phyloP scores from a whole-genome alignment of 92 coral and sea anemone genomes.

The Blastomussa wellsi region DNA sequence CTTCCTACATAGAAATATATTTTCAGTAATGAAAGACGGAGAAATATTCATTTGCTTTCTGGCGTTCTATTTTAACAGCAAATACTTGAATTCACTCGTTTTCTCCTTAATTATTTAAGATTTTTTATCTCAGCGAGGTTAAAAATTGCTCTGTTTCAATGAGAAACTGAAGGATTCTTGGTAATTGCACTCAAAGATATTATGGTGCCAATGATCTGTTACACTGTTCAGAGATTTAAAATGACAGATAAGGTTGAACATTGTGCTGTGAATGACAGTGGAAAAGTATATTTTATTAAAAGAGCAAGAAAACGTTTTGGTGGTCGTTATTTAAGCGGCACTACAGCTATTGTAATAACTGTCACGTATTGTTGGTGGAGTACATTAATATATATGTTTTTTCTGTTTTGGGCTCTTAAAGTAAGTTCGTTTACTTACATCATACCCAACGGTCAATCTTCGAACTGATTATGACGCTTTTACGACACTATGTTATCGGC shows the following conservation, averaged over 20 bases:
- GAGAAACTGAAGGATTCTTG: not conserved
- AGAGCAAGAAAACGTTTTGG: not conserved
- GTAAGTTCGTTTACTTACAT: too few species aligned
- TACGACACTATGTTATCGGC: not conserved
- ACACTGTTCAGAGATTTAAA: not conserved
- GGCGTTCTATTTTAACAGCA: not conserved
- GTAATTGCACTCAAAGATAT: not conserved
- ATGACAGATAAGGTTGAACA: not conserved
- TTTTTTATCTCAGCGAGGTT: not conserved
- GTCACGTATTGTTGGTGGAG: not conserved
- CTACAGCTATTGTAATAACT: not conserved
- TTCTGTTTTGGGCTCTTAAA: too few species aligned
- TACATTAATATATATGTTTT: not conserved
- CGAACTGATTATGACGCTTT: too few species aligned
- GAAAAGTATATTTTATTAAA: slow-evolving; percentile 1
- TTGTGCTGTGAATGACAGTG: not conserved
- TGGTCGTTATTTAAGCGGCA: not conserved
- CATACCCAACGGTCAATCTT: too few species aligned
- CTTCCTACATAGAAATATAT: too few species aligned
- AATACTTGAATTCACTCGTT: not conserved
- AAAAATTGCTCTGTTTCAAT: not conserved
- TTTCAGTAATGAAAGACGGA: too few species aligned
- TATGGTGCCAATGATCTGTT: not conserved
- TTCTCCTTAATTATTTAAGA: not conserved
- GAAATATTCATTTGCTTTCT: not conserved